Evolutionary conservation across 2,888 invertebrate genomes (phyloP), one percentile per base, ranked within the genome.

Genomic region (Siphonodentalium dalli): DNA sequence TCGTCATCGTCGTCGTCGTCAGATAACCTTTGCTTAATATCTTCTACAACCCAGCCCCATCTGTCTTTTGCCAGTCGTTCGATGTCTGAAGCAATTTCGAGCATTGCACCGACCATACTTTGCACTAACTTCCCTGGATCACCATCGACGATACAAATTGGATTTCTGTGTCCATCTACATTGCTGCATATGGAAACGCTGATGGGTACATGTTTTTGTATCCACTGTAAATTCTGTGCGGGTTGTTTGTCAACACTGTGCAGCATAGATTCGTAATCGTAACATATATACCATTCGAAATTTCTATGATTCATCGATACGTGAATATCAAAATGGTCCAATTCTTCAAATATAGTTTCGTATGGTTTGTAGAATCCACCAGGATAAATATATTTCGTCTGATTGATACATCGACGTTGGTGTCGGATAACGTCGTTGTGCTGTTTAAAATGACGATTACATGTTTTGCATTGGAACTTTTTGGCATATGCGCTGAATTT

Each of bases 171-270:
- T 11, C 55, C 53, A 20, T 55, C 46, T 3, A 55, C 46, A 26
- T 59, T 59, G 26, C 53, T 54, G 26, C 54, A 46, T 20, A 58
- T 31, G 13, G 52, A 55, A 13, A 54, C 53, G 23, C 51, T 54
- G 29, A 56, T 27, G 11, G 60, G 56, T 2, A 50, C 41, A 46
- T 60, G 60, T 23, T 47, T 33, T 6, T 53, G 53, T 0, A 47
- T 60, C 51, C 54, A 56, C n/a, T 39, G 20, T n/a, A 60, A 23
- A 26, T 6, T 28, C n/a, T 56, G 43, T 0, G 46, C 47, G n/a
- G 55, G 28, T 1, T 18, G 24, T 13, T 53, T 50, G 1, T 53
- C n/a, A n/a, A n/a, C n/a, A n/a, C n/a, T n/a, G n/a, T n/a, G n/a
- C n/a, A n/a, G n/a, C n/a, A n/a, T n/a, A n/a, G n/a, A n/a, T n/a